Evolutionary conservation across 2,888 invertebrate genomes (phyloP).

Genomic region (Doris montereyensis): DNA sequence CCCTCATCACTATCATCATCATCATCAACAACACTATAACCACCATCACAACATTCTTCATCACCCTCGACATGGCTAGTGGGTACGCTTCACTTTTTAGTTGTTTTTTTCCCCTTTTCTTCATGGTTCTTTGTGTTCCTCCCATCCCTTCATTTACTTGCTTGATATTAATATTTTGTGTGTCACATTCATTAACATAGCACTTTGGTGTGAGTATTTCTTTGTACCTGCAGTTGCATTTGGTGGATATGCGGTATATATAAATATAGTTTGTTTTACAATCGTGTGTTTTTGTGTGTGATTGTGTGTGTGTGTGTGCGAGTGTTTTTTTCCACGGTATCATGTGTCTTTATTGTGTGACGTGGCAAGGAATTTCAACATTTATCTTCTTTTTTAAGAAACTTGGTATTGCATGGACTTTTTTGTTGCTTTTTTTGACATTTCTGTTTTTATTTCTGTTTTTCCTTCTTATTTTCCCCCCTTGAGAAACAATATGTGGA

Average conservation of each 20-base stretch:
- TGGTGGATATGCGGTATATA: too few species aligned
- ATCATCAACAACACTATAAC: neutral
- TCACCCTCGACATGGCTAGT: constrained; percentile 32
- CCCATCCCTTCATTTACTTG: neutral
- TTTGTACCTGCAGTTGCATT: too few species aligned
- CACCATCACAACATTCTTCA: constrained; percentile 26
- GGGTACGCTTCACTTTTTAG: constrained; percentile 36
- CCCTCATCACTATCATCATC: neutral
- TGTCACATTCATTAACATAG: too few species aligned
- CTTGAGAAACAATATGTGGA: too few species aligned
- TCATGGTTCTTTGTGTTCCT: neutral
- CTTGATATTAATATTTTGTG: neutral
- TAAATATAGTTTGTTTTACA: too few species aligned
- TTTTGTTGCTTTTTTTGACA: neutral
- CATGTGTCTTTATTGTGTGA: neutral
- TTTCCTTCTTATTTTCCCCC: neutral
- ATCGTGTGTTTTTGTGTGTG: neutral
- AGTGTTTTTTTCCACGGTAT: neutral
- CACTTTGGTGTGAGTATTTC: too few species aligned
- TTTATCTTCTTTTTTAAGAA: too few species aligned
- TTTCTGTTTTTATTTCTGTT: neutral
- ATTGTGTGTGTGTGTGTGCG: neutral
- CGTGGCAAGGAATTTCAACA: too few species aligned
- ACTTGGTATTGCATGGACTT: neutral
- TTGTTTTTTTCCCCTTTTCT: constrained; percentile 24